Percentiles rank a stretch among this genome's conserved stretches.
These are phyloP conservation scores for Ormyrus rosae DNA, from an alignment of 2,888 invertebrate genomes.

Conservation along the genomic window DNA sequence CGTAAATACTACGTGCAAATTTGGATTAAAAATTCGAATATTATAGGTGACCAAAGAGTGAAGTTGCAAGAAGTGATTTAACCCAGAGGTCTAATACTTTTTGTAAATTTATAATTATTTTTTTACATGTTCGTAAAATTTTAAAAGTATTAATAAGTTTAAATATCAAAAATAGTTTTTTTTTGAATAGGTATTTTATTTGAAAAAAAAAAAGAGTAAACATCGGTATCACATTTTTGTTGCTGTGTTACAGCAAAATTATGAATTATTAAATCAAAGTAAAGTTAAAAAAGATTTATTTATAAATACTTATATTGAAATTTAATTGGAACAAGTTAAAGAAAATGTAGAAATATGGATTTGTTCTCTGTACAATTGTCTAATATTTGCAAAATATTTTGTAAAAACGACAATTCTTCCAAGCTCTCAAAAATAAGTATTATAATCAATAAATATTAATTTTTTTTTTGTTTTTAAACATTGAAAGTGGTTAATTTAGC, in stretches of 20 bases:
- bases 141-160: slow-evolving; percentile 33
- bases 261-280: no score
- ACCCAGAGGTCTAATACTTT: not conserved
- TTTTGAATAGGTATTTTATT: not conserved
- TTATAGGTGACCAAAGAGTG: slow-evolving; percentile 34
- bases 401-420: slow-evolving; percentile 6
- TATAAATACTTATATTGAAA: not conserved
- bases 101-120: slow-evolving; percentile 10
- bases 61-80: not conserved
- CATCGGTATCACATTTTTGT: no score
- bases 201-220: no score
- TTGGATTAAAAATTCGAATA: not conserved
- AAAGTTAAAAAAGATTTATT: not conserved
- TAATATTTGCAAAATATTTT: slow-evolving; percentile 13
- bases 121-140: slow-evolving; percentile 9
- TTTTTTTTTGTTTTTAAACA: slow-evolving; percentile 3
- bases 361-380: not conserved
- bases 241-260: no score
- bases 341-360: not conserved
- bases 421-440: no score
- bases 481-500: slow-evolving; percentile 15
- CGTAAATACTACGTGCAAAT: not conserved
- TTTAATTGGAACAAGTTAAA: not conserved
- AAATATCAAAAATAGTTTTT: not conserved
- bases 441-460: not conserved